Evolutionary conservation across 2,888 invertebrate genomes (phyloP), one percentile per base, ranked within the genome.

Genomic region (Drosophila planitibia): DNA sequence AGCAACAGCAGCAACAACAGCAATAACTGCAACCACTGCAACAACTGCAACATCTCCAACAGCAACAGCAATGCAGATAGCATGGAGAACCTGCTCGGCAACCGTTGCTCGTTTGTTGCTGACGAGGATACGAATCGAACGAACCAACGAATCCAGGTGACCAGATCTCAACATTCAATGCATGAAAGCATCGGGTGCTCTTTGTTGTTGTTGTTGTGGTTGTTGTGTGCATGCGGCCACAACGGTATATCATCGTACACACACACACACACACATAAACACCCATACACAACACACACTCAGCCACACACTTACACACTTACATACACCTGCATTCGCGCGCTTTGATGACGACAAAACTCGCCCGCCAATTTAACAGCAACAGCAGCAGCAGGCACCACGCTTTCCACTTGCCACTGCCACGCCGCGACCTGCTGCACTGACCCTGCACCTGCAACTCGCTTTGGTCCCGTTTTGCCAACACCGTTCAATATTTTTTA

Each of bases 161-260:
- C 53, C 58, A 70, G 64, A 58, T 74, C 55, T 49, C 70, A 63
- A 62, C 73, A 35, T 10, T 2, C 61, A 52, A 49, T 49, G 58
- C n/a, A 44, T 16, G 25, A 19, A 12, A 28, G 54, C 54, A 39
- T 44, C 22, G 25, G 57, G 28, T 41, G 30, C 58, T 55, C 10
- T 41, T n/a, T 49, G 32, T 14, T 32, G 28, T 4, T 33, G 28
- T 6, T 33, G 16, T 9, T 37, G 55, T 19, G 53, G 67, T 44
- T 55, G 62, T 72, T 78, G 70, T 74, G 71, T 70, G 66, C 71
- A 55, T 63, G 71, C 71, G 90, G 89, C 90, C 85, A 90, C 85
- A 90, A 90, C 90, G 74, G 85, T 86, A 86, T 90, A 86, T 86
- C 85, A 86, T 76, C 82, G 63, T 62, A 70, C 70, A 80, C 59